phyloP scores from a whole-genome alignment of 2,797 vertebrate genomes.

The Linurgus olivaceus region DNA sequence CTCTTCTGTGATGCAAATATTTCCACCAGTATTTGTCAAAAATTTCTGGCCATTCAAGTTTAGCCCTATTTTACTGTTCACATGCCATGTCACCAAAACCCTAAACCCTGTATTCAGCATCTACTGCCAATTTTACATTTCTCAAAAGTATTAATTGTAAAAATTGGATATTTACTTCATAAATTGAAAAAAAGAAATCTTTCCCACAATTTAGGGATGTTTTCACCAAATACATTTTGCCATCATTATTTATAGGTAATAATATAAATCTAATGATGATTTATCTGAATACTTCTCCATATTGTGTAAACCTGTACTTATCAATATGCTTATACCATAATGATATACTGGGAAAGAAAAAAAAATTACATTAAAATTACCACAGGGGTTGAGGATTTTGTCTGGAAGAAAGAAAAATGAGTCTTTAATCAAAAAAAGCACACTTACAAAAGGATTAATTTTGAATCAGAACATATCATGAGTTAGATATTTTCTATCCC shows the following conservation, averaged over 20 bases:
- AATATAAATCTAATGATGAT: neutral
- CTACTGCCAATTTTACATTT: neutral
- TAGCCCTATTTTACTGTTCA: neutral
- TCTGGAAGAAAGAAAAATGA: neutral
- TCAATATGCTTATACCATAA: neutral
- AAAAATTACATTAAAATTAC: neutral
- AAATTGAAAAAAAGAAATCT: neutral
- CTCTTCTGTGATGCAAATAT: neutral
- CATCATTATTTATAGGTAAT: neutral
- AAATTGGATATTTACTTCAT: neutral
- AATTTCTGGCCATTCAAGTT: neutral
- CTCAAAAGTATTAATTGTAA: neutral
- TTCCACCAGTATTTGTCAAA: neutral
- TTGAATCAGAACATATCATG: slow-evolving; percentile 21
- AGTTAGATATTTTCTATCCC: slow-evolving; percentile 55
- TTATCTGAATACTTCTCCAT: neutral
- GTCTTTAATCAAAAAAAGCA: slow-evolving; percentile 50
- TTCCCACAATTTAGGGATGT: neutral
- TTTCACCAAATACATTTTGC: neutral
- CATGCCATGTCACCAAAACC: neutral
- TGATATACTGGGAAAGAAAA: neutral
- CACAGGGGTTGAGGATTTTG: neutral
- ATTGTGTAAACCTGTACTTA: neutral
- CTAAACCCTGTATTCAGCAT: neutral
- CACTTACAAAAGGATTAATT: slow-evolving; percentile 62